These are phyloP conservation scores for Cydia strobilella DNA, from an alignment of 1,140 invertebrate species.

Conservation along the genomic window DNA sequence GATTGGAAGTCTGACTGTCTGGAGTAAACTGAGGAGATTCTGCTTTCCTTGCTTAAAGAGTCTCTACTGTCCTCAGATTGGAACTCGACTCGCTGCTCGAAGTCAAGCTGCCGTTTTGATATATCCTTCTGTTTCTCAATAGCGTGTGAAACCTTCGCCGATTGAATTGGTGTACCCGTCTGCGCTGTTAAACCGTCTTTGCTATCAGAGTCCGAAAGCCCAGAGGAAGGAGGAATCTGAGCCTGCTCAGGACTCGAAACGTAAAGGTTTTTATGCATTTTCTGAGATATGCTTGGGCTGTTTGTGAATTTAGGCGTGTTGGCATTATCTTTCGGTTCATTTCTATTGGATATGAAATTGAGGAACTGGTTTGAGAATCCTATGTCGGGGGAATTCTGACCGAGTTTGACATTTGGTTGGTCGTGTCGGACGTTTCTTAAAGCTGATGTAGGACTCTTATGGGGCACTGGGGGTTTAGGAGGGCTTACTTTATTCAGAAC, in stretches of 20 bases:
- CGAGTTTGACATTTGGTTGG: constrained; percentile 64
- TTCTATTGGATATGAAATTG: constrained; percentile 76
- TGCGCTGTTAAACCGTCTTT: constrained; percentile 75
- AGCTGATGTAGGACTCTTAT: constrained; percentile 70
- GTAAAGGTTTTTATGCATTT: constrained; percentile 80
- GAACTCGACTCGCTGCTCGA: constrained; percentile 71
- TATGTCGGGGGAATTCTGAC: constrained; percentile 66
- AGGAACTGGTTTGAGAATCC: constrained; percentile 77
- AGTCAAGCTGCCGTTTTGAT: constrained; percentile 76
- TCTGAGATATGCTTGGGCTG: constrained; percentile 78
- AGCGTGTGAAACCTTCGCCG: constrained; percentile 64
- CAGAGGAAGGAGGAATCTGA: constrained; percentile 74
- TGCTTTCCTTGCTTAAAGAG: constrained; percentile 76
- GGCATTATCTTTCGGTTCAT: constrained; percentile 78
- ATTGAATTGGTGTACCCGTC: constrained; percentile 67
- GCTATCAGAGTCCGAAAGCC: constrained; percentile 70
- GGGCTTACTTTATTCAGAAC: constrained; percentile 49
- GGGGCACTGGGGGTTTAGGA: constrained; percentile 47
- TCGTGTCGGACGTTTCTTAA: constrained; percentile 74
- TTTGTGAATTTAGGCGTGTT: constrained; percentile 78
- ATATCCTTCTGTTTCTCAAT: constrained; percentile 77
- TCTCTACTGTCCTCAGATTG: constrained; percentile 78
- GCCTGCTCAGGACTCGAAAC: constrained; percentile 79
- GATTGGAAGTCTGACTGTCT: constrained; percentile 75
- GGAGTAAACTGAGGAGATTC: constrained; percentile 73